Conservation (phyloP, 2,888 invertebrate species). For the Drosophila longiperda region DNA sequence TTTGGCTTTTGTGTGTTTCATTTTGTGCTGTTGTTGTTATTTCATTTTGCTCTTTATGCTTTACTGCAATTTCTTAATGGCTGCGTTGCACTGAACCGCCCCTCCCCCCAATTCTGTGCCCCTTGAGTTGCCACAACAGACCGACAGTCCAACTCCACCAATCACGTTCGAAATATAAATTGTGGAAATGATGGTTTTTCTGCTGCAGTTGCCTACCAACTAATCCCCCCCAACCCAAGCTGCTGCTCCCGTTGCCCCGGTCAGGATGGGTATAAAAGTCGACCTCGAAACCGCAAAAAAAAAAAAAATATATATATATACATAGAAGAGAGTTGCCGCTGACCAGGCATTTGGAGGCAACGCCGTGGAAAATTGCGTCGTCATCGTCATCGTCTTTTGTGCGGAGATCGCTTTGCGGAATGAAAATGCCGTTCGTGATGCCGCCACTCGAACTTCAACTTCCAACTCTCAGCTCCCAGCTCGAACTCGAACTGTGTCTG, state of each 20-base stretch:
- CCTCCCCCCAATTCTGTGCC: not conserved
- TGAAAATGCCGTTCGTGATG: constrained; percentile 77
- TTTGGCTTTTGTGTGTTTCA: constrained; percentile 33
- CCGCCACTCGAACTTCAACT: constrained; percentile 54
- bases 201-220: constrained; percentile 16
- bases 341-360: constrained; percentile 56
- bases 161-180: constrained; percentile 85
- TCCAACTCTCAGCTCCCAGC: constrained; percentile 6
- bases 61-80: constrained; percentile 80
- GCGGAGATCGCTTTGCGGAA: constrained; percentile 72
- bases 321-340: constrained; percentile 29
- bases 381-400: constrained; percentile 18
- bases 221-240: not conserved
- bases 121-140: not conserved
- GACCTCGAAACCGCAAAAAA: constrained; percentile 74
- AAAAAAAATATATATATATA: not conserved
- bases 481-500: constrained; percentile 4
- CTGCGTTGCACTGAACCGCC: constrained; percentile 49
- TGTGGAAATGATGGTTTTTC: constrained; percentile 85
- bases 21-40: constrained; percentile 31
- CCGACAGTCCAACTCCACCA: constrained; percentile 62
- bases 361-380: constrained; percentile 75
- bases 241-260: constrained; percentile 26
- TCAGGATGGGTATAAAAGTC: constrained; percentile 31
- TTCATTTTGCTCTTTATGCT: constrained; percentile 79